A percentile compares a stretch with the other conserved stretches of the same genome.
Evolutionary conservation across 2,888 invertebrate genomes (phyloP).

Genomic region (Pristionchus mayeri): DNA sequence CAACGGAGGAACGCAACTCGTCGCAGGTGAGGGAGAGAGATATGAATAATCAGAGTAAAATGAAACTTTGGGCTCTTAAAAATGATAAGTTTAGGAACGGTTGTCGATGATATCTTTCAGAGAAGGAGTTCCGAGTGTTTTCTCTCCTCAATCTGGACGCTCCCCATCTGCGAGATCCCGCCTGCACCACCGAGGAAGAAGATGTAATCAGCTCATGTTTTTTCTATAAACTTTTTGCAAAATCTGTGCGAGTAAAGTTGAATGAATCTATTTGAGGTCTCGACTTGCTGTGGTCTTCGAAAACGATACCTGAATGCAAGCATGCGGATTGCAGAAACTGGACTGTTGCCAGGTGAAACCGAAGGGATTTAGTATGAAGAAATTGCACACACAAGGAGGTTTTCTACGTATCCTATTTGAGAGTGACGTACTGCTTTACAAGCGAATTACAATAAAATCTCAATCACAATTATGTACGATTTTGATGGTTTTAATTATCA

Average conservation of each 20-base stretch:
- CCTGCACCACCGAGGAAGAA: slow-evolving; percentile 65
- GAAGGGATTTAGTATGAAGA: not conserved
- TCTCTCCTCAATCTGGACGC: slow-evolving; percentile 73
- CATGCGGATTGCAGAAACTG: slow-evolving; percentile 66
- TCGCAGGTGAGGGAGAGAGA: slow-evolving; percentile 63
- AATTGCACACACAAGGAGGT: not conserved
- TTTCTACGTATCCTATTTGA: not conserved
- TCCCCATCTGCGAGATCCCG: slow-evolving; percentile 69
- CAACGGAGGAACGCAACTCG: slow-evolving; percentile 72
- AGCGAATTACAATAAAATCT: too few species aligned
- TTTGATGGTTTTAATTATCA: too few species aligned
- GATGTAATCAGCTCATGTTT: slow-evolving; percentile 52
- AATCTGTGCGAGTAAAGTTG: too few species aligned
- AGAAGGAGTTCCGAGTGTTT: slow-evolving; percentile 68
- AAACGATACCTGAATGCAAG: slow-evolving; percentile 58
- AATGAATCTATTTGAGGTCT: not conserved
- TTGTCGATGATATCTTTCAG: slow-evolving; percentile 52
- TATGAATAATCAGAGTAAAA: too few species aligned
- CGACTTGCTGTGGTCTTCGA: slow-evolving; percentile 60
- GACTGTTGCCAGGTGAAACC: slow-evolving; percentile 64
- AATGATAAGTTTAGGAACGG: too few species aligned
- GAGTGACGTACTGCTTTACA: not conserved
- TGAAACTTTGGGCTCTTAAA: not conserved
- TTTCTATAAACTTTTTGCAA: not conserved
- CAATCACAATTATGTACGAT: too few species aligned